These are phyloP conservation scores for Xiphophorus hellerii DNA, from an alignment of 2,113 vertebrate species.

Conservation along the genomic window DNA sequence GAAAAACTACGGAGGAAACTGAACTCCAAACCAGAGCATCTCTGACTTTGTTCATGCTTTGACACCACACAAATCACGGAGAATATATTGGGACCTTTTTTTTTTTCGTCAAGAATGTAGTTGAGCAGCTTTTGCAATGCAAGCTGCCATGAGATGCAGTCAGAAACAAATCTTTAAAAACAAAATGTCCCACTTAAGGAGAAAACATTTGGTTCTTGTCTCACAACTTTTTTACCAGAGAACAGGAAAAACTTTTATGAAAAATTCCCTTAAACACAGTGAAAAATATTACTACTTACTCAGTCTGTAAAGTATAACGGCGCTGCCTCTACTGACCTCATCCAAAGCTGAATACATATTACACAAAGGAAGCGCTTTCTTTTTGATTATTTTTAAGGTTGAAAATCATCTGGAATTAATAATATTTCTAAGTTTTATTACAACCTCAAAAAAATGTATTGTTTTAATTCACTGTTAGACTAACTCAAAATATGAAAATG, in stretches of 20 bases:
- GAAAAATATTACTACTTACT: not conserved
- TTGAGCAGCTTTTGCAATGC: not conserved
- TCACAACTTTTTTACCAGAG: not conserved
- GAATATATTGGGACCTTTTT: not conserved
- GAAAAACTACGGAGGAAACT: not conserved
- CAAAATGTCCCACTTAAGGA: not conserved
- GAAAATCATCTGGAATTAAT: too few species aligned
- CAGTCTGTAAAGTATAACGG: not conserved
- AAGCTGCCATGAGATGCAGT: not conserved
- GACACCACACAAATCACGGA: not conserved
- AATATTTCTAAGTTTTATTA: not conserved
- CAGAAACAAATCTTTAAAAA: not conserved
- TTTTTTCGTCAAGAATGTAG: not conserved
- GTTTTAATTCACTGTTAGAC: not conserved
- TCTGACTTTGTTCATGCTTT: not conserved
- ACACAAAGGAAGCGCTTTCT: too few species aligned
- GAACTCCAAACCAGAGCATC: not conserved
- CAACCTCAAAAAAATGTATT: not conserved
- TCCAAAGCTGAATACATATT: not conserved
- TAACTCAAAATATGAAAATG: too few species aligned
- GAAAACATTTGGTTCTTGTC: not conserved
- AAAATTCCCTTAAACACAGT: not conserved
- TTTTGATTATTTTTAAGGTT: too few species aligned
- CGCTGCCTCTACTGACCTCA: not conserved
- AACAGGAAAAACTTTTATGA: not conserved